Base-by-base conservation (phyloP, 2,797 vertebrate genomes). In the Vireo griseus region DNA sequence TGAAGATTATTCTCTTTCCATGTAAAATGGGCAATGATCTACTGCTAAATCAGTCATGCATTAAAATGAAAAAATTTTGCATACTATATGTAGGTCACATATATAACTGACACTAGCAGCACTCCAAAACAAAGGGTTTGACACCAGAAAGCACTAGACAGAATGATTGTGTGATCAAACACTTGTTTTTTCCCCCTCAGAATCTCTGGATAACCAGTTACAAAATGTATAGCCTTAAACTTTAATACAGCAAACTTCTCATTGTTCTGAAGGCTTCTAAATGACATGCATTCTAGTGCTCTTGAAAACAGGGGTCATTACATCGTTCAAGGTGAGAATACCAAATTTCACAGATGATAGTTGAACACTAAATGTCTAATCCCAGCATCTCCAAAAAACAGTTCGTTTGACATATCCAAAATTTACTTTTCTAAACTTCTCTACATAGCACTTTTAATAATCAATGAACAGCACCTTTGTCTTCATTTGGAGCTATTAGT, bases 171-270 rank as follows among this genome's bases (percentile, higher is more conserved):
- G 11, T 62, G 19, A 91, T 51, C 11, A 67, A 74, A 66, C 1
- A 7, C 4, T n/a, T 18, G 8, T 25, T n/a, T 35, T 35, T 26
- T 13, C 18, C 5, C 0, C 22, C 12, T 35, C 28, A 62, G 50
- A 59, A 59, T 58, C 44, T 80, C 25, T 4, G 20, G 37, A 58
- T 44, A 73, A 79, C 19, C 29, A 33, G 5, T 51, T 54, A 59
- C 0, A 0, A 77, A 15, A 57, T 18, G 1, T 17, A 72, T 2
- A 52, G n/a, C 16, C 52, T 15, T 57, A 61, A 67, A 33, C 8
- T 63, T 81, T 18, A 71, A 67, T 26, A 45, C 1, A 63, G 18
- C 9, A 22, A 72, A 52, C 12, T 57, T 84, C 24, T 58, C 21
- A 47, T 16, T 81, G 20, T 33, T 79, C 26, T 85, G 16, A 71